Evolutionary conservation across 2,113 vertebrate genomes (phyloP).

Genomic region (Poicephalus gulielmi): DNA sequence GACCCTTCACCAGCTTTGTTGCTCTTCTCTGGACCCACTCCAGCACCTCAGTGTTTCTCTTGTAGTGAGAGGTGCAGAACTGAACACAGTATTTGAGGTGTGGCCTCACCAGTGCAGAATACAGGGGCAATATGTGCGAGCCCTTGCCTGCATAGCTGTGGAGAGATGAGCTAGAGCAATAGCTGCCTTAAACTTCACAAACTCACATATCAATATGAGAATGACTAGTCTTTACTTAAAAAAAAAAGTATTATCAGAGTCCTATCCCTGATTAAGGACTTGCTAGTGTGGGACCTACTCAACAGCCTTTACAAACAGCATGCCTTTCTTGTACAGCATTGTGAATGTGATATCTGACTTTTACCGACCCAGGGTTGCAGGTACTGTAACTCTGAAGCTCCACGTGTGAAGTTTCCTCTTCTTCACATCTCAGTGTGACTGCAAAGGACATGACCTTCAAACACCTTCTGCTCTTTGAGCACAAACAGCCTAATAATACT

Average conservation of each 20-base stretch:
- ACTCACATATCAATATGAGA: neutral
- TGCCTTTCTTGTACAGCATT: fast-evolving
- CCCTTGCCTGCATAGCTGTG: fast-evolving
- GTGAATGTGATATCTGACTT: neutral
- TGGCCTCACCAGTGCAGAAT: neutral
- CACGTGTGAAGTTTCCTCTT: fast-evolving
- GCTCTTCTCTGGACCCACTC: neutral
- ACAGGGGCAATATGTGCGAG: neutral
- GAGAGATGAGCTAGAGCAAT: neutral
- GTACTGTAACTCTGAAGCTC: too few species aligned
- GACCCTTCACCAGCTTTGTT: neutral
- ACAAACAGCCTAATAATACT: fast-evolving
- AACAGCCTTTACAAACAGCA: neutral
- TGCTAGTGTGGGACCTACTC: neutral
- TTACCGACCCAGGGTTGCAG: fast-evolving
- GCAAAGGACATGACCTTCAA: neutral
- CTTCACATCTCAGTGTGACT: fast-evolving
- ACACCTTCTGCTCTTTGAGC: fast-evolving
- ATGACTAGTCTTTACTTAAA: neutral
- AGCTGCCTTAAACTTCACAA: neutral
- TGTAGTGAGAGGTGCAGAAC: neutral
- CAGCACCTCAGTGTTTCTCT: neutral
- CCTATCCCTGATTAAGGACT: neutral
- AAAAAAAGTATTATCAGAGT: neutral
- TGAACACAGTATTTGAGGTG: neutral